Evolutionary conservation across 1,140 invertebrate species (phyloP), one percentile per base, ranked within the genome.

Genomic region (Rhopalosiphum maidis): DNA sequence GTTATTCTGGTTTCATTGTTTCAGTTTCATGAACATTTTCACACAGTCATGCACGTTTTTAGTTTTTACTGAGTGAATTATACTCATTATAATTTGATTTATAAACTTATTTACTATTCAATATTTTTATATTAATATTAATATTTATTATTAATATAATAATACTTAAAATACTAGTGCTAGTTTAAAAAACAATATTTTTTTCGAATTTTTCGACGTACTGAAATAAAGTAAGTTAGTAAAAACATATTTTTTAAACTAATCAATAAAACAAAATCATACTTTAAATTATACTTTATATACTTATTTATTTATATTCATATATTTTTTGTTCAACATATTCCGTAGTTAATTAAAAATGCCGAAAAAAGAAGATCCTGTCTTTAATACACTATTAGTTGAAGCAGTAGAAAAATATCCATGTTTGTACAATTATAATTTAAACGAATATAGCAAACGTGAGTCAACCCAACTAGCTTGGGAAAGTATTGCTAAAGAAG

Each of bases 21-120:
- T 46, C 43, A 46, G 43, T 46, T 46, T 46, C 43, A 46, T 46
- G 43, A 85, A 85, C 35, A 43, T 85, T 85, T 85, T 85, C 41
- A 43, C 41, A 85, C 23, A 85, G 23, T 85, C 82, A 43, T 85
- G 83, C 83, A 43, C 83, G 83, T 85, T 85, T 85, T 85, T 43
- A 85, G 37, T 30, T 85, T 83, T 83, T 83, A 83, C 82, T 41
- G 82, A 83, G 22, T 83, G 82, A 83, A 83, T 83, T 83, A 83
- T 83, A 21, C 37, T 83, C 82, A 22, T n/a, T 41, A 83, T 77
- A 77, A 77, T 83, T 83, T 83, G 35, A 41, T 83, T 83, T 83
- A 83, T 83, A 22, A 83, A 41, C 35, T 41, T 83, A 83, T 83
- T 83, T 41, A 83, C 21, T 83, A 83, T 83, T 83, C 37, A 82